Evolutionary conservation across 2,113 vertebrate genomes (phyloP), one percentile per base, ranked within the genome.

Genomic region (Strigops habroptila): DNA sequence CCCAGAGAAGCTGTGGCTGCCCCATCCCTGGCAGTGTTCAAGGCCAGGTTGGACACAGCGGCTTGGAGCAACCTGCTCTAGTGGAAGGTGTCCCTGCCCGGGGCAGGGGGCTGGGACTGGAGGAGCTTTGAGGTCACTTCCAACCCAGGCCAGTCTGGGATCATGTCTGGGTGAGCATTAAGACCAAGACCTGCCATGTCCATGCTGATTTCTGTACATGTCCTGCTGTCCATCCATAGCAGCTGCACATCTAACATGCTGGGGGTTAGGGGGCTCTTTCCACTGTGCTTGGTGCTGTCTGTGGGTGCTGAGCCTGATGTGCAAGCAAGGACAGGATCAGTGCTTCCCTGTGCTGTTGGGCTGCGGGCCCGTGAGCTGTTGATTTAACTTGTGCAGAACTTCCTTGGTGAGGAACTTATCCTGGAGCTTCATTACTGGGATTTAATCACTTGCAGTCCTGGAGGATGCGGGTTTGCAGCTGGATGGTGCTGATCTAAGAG

Each of bases 201-300:
- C 15, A 5, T 1, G 9, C 2, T 23, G 11, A 10, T 10, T 23
- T 55, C 30, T 49, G 19, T 19, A 7, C 6, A 16, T 7, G 63
- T 27, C 44, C 31, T 8, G 23, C 41, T 65, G n/a, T 64, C 59
- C 1, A 1, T 18, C 51, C 51, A 2, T 51, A 55, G 60, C 14
- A 3, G 28, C n/a, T 39, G 41, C 51, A 28, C 41, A 23, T 18
- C 14, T 22, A 3, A 48, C 0, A 1, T 3, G 14, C 53, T 5
- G 35, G 35, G 52, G 19, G 31, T 33, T 12, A 7, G 33, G 78
- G 4, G 51, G 33, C 63, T 37, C 41, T 35, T 39, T 30, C 59
- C 35, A 7, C n/a, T 31, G 28, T 33, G 44, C 75, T 31, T 51
- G 44, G 46, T 78, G 44, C 44, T 62, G 74, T 9, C 22, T 11